Evolutionary conservation across 1,140 invertebrate genomes (phyloP), one percentile per base, ranked within the genome.

Genomic region (Rhyacophila brunnea): DNA sequence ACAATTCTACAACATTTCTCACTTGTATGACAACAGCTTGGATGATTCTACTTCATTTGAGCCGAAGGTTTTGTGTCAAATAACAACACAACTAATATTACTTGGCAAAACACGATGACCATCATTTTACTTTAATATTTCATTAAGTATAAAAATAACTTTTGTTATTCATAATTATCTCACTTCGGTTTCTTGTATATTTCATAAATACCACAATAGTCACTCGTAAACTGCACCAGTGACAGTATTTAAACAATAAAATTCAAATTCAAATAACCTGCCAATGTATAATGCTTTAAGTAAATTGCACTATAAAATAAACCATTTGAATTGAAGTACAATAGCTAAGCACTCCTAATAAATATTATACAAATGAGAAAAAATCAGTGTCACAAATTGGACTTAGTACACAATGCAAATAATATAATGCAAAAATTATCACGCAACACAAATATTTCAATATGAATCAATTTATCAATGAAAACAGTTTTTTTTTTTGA

Each of bases 91-190:
- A 28, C 9, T 28, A 28, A 28, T 28, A 28, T 28, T 28, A 28
- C 23, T 28, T 28, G 23, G 23, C 38, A 40, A 40, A n/a, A 40
- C 11, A 40, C n/a, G n/a, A n/a, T 40, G 15, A 40, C 11, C 38
- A 14, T 34, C 34, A 47, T 51, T 58, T 34, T 47, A 58, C 13
- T 36, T 28, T 36, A 50, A 48, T 47, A 58, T 19, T 51, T 57
- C 23, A 58, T 51, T 51, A 35, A 43, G 45, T 58, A 58, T 36
- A 58, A 58, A 58, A 58, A 58, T 58, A 58, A 58, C 36, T 51
- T 58, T 45, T 50, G 11, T n/a, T 51, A 58, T 47, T 58, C 56
- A 58, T 50, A 35, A 58, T 34, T 46, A 56, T 51, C 47, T 58
- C 56, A 50, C 56, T 44, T 58, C 36, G 34, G 36, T 46, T 28